phyloP scores from a whole-genome alignment of 2,113 vertebrate genomes.

The Pygoscelis antarcticus region DNA sequence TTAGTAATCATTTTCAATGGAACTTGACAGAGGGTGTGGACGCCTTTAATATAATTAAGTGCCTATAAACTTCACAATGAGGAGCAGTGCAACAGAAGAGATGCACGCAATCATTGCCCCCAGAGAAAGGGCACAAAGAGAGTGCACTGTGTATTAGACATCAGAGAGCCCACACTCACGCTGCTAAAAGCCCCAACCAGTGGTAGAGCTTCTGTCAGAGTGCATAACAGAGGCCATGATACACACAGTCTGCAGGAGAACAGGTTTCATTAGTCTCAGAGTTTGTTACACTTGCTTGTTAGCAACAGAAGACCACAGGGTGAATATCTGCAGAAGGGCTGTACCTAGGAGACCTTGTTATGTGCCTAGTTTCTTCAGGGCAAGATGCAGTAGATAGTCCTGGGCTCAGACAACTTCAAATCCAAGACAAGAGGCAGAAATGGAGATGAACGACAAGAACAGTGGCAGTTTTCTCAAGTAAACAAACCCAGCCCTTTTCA shows the following conservation, averaged over 20 bases:
- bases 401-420: not conserved
- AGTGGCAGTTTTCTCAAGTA: not conserved
- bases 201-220: not conserved
- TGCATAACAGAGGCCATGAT: too few species aligned
- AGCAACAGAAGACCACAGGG: not conserved
- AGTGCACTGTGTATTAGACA: not conserved
- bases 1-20: not conserved
- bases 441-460: accelerated
- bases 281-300: not conserved
- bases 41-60: not conserved
- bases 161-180: not conserved
- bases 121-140: not conserved
- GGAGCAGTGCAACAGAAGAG: not conserved
- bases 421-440: not conserved
- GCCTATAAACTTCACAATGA: not conserved
- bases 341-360: not conserved
- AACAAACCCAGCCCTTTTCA: not conserved
- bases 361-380: not conserved
- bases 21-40: not conserved
- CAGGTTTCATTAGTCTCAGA: not conserved
- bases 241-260: not conserved
- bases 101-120: not conserved
- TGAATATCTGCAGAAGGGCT: not conserved
- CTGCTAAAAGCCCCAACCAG: not conserved
- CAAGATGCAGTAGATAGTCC: not conserved